Evolutionary conservation across 2,113 vertebrate genomes (phyloP).

Genomic region (Kryptolebias marmoratus): DNA sequence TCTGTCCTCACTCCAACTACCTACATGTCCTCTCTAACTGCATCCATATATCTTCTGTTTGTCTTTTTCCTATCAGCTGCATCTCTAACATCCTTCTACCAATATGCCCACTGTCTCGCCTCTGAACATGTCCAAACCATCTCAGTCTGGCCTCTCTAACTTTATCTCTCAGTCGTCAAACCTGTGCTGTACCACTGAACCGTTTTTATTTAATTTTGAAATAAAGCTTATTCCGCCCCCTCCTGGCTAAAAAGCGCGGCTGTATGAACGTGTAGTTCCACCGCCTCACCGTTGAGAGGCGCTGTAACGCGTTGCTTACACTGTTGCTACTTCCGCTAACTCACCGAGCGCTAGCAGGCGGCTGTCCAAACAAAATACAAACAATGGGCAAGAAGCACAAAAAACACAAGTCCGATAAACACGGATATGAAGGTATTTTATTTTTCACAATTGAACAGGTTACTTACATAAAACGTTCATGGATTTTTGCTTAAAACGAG

Average conservation of each 20-base stretch:
- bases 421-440: conserved; percentile 87
- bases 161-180: neutral
- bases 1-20: too few relatives aligned
- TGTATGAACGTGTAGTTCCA: fast-evolving
- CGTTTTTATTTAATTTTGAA: neutral
- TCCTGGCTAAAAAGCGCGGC: neutral
- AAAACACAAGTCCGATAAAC: conserved; percentile 93
- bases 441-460: fast-evolving
- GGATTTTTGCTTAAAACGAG: neutral
- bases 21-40: too few relatives aligned
- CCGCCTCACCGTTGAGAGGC: conserved; percentile 42
- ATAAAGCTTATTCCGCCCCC: conserved; percentile 34
- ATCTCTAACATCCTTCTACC: too few relatives aligned
- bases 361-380: conserved; percentile 51
- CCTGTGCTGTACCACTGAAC: neutral
- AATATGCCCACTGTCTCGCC: too few relatives aligned
- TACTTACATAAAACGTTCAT: neutral
- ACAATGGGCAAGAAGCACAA: conserved; percentile 97
- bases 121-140: too few relatives aligned
- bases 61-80: too few relatives aligned
- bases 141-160: too few relatives aligned
- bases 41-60: too few relatives aligned
- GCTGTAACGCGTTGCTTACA: neutral
- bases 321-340: conserved; percentile 20
- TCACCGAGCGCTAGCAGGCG: neutral